phyloP scores from a whole-genome alignment of 1,140 invertebrate genomes.

The Heterodera schachtii region DNA sequence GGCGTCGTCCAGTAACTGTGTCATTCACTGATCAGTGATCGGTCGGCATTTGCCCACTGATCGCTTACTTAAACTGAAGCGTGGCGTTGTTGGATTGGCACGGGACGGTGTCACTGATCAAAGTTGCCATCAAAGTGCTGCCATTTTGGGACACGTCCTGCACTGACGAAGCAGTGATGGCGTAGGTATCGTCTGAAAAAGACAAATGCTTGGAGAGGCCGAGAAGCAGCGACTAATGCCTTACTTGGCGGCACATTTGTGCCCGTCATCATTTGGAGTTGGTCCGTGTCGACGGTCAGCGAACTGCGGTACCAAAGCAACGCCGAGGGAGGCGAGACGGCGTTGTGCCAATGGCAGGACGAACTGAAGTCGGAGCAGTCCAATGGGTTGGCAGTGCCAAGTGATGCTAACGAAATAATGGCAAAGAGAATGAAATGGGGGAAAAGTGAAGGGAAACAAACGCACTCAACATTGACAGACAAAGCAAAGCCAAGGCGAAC shows the following conservation, averaged over 20 bases:
- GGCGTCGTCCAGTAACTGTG: constrained; percentile 23
- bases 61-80: constrained; percentile 18
- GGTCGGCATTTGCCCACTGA: background rate
- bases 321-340: constrained; percentile 16
- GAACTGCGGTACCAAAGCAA: constrained; percentile 32
- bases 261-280: constrained; percentile 17
- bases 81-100: constrained; percentile 15
- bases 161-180: constrained; percentile 15
- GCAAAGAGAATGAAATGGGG: too few species aligned
- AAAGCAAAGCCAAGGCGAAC: too few species aligned
- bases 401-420: background rate
- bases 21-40: background rate
- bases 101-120: constrained; percentile 26
- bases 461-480: too few species aligned
- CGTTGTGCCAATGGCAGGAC: constrained; percentile 25
- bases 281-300: constrained; percentile 3
- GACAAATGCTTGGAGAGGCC: background rate
- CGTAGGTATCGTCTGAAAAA: constrained; percentile 16
- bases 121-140: constrained; percentile 21
- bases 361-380: constrained; percentile 17
- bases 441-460: too few species aligned
- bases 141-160: constrained; percentile 4
- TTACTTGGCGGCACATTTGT: constrained; percentile 13
- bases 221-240: too few species aligned
- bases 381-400: background rate